Conservation (phyloP, 2,888 invertebrate species). For the Taenaris catops region DNA sequence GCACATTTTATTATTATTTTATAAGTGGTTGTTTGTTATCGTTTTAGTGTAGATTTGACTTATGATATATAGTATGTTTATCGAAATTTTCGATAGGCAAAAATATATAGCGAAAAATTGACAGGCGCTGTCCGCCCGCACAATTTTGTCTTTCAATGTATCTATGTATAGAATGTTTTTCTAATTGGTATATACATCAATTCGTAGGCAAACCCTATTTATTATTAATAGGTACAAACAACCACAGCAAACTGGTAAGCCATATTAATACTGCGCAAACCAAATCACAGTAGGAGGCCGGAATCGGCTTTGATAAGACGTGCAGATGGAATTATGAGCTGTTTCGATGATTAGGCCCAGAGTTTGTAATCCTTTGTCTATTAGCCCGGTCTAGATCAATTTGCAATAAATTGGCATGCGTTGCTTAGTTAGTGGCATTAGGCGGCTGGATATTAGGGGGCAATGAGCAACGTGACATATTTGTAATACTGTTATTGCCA, state of each 20-base stretch:
- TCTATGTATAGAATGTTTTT: too few species aligned
- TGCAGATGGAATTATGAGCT: conserved; percentile 21
- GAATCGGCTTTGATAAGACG: conserved; percentile 27
- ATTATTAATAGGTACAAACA: too few species aligned
- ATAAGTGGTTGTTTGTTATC: too few species aligned
- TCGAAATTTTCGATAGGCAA: too few species aligned
- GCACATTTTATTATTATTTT: too few species aligned
- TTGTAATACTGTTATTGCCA: too few species aligned
- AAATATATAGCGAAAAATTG: too few species aligned
- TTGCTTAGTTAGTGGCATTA: conserved; percentile 12
- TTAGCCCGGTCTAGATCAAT: conserved; percentile 18
- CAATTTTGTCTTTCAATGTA: conserved; percentile 25
- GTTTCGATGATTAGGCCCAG: conserved; percentile 14
- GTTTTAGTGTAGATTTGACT: too few species aligned
- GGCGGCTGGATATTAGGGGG: conserved; percentile 5
- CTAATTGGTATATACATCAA: too few species aligned
- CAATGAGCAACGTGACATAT: conserved; percentile 5
- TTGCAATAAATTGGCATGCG: conserved; percentile 10
- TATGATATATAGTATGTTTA: too few species aligned
- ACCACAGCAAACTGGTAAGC: background rate
- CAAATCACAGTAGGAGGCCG: conserved; percentile 20
- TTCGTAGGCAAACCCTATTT: too few species aligned
- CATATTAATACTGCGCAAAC: conserved; percentile 8
- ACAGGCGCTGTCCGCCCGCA: conserved; percentile 35
- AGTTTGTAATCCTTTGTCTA: conserved; percentile 24